Percentiles rank a stretch among this genome's conserved stretches.
Conservation (phyloP, 2,888 invertebrate species). For the Myopa tessellatipennis region DNA sequence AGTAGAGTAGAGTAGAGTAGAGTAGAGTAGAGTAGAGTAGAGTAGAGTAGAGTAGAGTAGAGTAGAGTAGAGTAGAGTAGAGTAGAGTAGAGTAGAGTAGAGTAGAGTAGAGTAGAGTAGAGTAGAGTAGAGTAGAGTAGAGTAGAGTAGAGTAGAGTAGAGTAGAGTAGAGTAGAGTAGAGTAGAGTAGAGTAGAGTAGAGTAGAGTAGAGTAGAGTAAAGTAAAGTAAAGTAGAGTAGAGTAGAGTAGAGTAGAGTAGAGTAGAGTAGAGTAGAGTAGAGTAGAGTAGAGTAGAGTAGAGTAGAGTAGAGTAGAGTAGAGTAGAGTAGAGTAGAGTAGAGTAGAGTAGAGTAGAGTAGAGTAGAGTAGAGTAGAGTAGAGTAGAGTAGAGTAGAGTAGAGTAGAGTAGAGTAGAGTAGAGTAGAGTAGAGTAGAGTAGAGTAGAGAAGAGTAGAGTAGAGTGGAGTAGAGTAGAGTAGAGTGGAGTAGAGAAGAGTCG, state of each 20-base stretch:
- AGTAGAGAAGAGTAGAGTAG: slow-evolving; percentile 36
- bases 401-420: slow-evolving; percentile 38
- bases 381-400: slow-evolving; percentile 38
- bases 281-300: slow-evolving; percentile 38
- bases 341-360: slow-evolving; percentile 40
- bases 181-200: slow-evolving; percentile 39
- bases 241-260: slow-evolving; percentile 39
- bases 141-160: slow-evolving; percentile 39
- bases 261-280: slow-evolving; percentile 39
- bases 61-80: slow-evolving; percentile 36
- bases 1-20: slow-evolving; percentile 38
- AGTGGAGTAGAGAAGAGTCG: slow-evolving; percentile 30
- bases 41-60: slow-evolving; percentile 37
- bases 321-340: slow-evolving; percentile 40
- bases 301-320: slow-evolving; percentile 40
- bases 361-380: slow-evolving; percentile 39
- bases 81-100: slow-evolving; percentile 36
- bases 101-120: slow-evolving; percentile 29
- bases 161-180: slow-evolving; percentile 39
- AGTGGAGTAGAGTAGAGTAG: slow-evolving; percentile 38
- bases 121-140: slow-evolving; percentile 38
- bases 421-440: slow-evolving; percentile 38
- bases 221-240: slow-evolving; percentile 40
- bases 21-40: slow-evolving; percentile 36
- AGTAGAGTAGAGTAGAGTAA: slow-evolving; percentile 40